These are phyloP conservation scores for Limnephilus lunatus DNA, from an alignment of 2,888 invertebrate genomes.

Conservation along the genomic window DNA sequence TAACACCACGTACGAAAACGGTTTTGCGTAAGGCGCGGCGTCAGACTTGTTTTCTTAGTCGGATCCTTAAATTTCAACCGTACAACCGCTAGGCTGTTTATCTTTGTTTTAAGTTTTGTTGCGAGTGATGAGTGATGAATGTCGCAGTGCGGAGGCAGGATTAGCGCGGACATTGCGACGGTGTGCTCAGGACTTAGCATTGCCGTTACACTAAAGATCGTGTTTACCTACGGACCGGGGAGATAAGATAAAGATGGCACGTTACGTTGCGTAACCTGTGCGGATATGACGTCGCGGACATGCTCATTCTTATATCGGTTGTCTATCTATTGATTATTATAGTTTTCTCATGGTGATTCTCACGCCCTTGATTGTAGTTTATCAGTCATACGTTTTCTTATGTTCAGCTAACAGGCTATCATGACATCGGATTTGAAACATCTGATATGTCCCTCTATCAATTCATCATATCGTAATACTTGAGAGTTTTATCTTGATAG, in stretches of 20 bases:
- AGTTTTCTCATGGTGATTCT: background rate
- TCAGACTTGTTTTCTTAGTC: too few relatives aligned
- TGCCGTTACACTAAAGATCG: background rate
- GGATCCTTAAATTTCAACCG: too few relatives aligned
- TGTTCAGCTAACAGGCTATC: background rate
- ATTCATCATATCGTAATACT: too few relatives aligned
- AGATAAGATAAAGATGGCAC: background rate
- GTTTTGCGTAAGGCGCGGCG: too few relatives aligned
- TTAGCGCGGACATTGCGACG: background rate
- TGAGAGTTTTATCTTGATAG: too few relatives aligned
- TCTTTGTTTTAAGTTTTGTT: background rate
- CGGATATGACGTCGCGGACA: background rate
- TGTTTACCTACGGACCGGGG: background rate
- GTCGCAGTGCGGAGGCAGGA: background rate
- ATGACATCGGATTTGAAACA: too few relatives aligned
- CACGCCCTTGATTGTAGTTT: background rate
- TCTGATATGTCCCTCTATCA: too few relatives aligned
- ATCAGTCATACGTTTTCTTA: background rate
- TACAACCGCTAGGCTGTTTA: too few relatives aligned
- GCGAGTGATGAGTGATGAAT: background rate
- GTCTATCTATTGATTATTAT: background rate
- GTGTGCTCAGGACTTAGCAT: background rate
- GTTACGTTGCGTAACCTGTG: background rate
- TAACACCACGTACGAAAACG: too few relatives aligned
- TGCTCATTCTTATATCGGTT: background rate